Percentiles rank a stretch among this genome's conserved stretches.
These are phyloP conservation scores for Microchirus variegatus DNA, from an alignment of 2,797 vertebrate species.

Conservation along the genomic window DNA sequence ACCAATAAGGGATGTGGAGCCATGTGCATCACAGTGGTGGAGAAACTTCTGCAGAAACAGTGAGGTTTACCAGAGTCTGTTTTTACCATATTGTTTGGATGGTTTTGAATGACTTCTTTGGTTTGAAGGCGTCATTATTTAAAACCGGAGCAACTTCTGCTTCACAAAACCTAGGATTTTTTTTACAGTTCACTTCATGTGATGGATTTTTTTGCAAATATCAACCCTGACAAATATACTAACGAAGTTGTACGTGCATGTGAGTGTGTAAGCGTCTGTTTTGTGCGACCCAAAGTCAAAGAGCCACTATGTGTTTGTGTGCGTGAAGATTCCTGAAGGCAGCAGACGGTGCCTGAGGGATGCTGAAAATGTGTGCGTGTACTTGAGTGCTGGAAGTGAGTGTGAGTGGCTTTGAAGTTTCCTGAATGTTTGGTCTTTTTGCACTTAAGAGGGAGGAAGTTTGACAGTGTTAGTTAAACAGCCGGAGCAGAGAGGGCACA, in stretches of 20 bases:
- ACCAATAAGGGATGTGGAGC: conserved; percentile 44
- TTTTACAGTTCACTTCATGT: background rate
- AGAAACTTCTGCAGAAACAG: conserved; percentile 47
- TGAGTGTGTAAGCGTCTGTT: conserved; percentile 43
- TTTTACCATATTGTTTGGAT: background rate
- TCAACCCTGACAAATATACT: background rate
- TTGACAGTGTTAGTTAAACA: conserved; percentile 12
- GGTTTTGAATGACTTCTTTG: background rate
- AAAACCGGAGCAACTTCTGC: conserved; percentile 5
- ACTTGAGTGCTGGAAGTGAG: conserved; percentile 21
- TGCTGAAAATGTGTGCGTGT: conserved; percentile 35
- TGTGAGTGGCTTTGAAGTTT: conserved; percentile 23
- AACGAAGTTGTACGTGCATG: conserved; percentile 18
- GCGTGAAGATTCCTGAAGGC: conserved; percentile 38
- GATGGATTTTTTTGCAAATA: too few species aligned
- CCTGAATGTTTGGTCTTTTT: conserved; percentile 13
- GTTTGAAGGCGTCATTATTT: background rate
- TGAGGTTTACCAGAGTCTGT: background rate
- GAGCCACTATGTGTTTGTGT: conserved; percentile 29
- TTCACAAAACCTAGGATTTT: background rate
- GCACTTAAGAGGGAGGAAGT: conserved; percentile 15
- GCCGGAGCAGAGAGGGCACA: too few species aligned
- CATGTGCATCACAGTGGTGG: conserved; percentile 27
- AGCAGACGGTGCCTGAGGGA: conserved; percentile 49
- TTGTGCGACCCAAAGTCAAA: conserved; percentile 66